Base-by-base conservation (phyloP, 2,113 vertebrate species). In the Neolamprologus brichardi region DNA sequence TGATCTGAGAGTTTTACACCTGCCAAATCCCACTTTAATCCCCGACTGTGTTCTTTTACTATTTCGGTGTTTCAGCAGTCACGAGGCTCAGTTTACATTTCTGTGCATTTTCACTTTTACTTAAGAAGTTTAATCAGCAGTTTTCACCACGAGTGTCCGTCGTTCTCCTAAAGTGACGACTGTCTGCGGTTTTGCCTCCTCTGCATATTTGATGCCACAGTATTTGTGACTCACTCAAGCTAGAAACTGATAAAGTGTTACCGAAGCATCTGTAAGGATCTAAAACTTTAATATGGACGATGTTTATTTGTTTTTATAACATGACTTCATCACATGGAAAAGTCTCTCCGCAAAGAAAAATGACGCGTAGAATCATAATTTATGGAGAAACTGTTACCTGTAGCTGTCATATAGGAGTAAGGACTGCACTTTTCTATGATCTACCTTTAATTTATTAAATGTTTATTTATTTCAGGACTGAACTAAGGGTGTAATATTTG, bases 331-430 rank as follows among this genome's bases (percentile, higher is more conserved):
- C 37, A 7, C 18, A 13, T 0, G 39, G 39, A 25, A 75, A 46
- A 41, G 37, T 23, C 64, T 70, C 62, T 72, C 64, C 0, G 5
- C 64, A 70, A 23, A 17, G 39, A 25, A 46, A 46, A 75, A 17
- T 1, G 9, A 46, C 0, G 41, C 14, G 2, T 44, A 25, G 37
- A 1, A 10, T 75, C 0, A 17, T 44, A 20, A 11, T 75, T 75
- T 12, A 6, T 75, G 70, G 39, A 28, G 9, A 18, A 46, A 75
- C 39, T 6, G 39, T 46, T 44, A 18, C 0, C 70, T 75, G 39
- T 46, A 75, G 39, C 20, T 28, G 67, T 44, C 67, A 4, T 46
- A 11, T 46, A 17, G 23, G 39, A 70, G 3, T 11, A 46, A 75
- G 41, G 70, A 75, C 15, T 75, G 70, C 70, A 12, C 20, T 75